phyloP scores from a whole-genome alignment of 1,140 invertebrate genomes.

The Akabosia matsudoensis region DNA sequence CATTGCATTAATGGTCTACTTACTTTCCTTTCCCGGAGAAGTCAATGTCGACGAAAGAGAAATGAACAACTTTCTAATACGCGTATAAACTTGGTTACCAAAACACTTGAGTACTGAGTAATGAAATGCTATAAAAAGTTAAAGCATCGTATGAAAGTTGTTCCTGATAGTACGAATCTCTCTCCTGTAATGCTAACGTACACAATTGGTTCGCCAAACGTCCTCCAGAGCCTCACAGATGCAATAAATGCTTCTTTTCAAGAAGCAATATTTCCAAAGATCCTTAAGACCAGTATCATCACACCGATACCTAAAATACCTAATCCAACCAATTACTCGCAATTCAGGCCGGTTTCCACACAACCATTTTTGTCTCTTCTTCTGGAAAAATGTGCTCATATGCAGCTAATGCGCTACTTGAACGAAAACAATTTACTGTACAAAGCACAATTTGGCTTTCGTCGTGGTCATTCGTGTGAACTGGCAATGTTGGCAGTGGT shows the following conservation, averaged over 20 bases:
- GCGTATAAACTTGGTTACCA: too few relatives aligned
- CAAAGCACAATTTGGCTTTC: constrained; percentile 31
- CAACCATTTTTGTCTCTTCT: background rate
- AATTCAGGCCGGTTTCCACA: background rate
- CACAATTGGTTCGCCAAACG: background rate
- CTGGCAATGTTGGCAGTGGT: constrained; percentile 1
- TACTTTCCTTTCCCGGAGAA: too few relatives aligned
- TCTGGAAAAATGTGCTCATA: background rate
- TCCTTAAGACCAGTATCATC: background rate
- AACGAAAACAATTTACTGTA: constrained; percentile 11
- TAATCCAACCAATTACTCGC: background rate
- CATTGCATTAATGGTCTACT: too few relatives aligned
- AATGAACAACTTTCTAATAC: too few relatives aligned
- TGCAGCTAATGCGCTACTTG: background rate
- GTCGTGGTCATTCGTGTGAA: constrained; percentile 7
- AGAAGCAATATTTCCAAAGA: background rate
- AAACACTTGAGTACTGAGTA: too few relatives aligned
- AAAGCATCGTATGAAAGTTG: background rate
- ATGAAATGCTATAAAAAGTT: constrained; percentile 2
- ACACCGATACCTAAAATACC: background rate
- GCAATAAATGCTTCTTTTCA: background rate
- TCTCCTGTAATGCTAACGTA: background rate
- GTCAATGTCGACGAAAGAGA: too few relatives aligned
- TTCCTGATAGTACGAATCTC: background rate
- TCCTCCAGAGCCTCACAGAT: background rate